Base-by-base conservation (phyloP, 2,797 vertebrate species). In the Melanotaenia boesemani region DNA sequence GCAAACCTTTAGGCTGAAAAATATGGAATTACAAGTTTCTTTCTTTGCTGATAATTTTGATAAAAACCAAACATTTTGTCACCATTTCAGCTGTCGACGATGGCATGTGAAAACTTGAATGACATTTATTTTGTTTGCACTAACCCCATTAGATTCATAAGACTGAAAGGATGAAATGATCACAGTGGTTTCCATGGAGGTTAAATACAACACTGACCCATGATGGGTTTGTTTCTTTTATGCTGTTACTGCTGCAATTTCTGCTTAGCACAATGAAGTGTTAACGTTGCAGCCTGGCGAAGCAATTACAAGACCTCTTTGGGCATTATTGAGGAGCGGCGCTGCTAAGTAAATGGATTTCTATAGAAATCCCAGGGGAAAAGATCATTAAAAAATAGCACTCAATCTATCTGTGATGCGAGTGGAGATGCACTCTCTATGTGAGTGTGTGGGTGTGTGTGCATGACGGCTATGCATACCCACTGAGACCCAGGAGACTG, bases 291-390 rank as follows among this genome's bases (percentile, higher is more conserved):
- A 77, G 79, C 74, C 67, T 30, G 61, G 60, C 55, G 82, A 82
- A 86, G 82, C 86, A 90, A 90, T 91, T 90, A 89, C 76, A 79
- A 73, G 84, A 81, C 71, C 80, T 84, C 79, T 83, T 79, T 82
- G 68, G 83, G 74, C 80, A 83, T 89, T 87, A 89, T 80, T 79
- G 72, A 78, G 72, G 77, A 83, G 72, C 12, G 0, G 41, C 36
- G 66, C 83, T 81, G 83, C 76, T 85, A 90, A 87, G 82, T 87
- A 88, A 92, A 91, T 87, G 86, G 67, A 81, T 89, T 89, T 88
- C 78, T 80, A 76, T 82, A 77, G 81, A 68, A 90, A 86, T 86
- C 82, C 79, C 79, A n/a, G 52, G 62, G 79, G 83, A 79, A 76
- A 74, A 67, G 72, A 79, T 89, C 84, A 89, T 93, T 90, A 86